These are phyloP conservation scores for Eremophila alpestris DNA, from an alignment of 2,797 vertebrate genomes.

Conservation along the genomic window DNA sequence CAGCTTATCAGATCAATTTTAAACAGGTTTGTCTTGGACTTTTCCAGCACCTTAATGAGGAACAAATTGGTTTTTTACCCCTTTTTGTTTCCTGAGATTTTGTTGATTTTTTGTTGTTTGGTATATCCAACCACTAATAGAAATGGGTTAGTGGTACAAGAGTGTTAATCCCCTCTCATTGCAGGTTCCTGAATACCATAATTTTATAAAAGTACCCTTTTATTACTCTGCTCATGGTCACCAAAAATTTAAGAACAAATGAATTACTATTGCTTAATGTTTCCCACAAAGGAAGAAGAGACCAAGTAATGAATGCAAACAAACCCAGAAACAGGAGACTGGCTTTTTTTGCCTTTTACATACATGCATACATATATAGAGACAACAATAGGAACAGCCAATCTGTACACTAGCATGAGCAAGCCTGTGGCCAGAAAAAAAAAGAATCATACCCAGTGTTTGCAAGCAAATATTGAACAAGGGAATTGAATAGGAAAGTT, in stretches of 20 bases:
- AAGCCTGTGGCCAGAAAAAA: background rate
- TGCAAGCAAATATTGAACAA: background rate
- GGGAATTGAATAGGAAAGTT: background rate
- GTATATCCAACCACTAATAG: constrained; percentile 61
- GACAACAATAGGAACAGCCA: background rate
- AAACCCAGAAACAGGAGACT: background rate
- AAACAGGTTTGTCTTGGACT: constrained; percentile 77
- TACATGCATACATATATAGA: background rate
- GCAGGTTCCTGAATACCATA: constrained; percentile 33
- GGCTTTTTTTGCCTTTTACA: background rate
- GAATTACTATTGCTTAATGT: background rate
- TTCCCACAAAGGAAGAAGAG: background rate
- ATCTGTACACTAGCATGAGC: background rate
- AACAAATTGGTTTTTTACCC: constrained; percentile 65
- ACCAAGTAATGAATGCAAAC: background rate
- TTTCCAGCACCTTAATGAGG: constrained; percentile 71
- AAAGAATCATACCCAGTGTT: background rate
- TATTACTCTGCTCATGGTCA: constrained; percentile 51
- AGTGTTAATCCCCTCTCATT: constrained; percentile 57
- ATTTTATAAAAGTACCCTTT: constrained; percentile 60
- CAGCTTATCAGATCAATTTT: constrained; percentile 79
- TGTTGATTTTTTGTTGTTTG: constrained; percentile 71
- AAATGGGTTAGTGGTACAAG: constrained; percentile 48
- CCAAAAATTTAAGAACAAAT: background rate
- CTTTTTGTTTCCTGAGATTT: constrained; percentile 56